Conservation (phyloP, 2,113 vertebrate species). For the Trachemys scripta region DNA sequence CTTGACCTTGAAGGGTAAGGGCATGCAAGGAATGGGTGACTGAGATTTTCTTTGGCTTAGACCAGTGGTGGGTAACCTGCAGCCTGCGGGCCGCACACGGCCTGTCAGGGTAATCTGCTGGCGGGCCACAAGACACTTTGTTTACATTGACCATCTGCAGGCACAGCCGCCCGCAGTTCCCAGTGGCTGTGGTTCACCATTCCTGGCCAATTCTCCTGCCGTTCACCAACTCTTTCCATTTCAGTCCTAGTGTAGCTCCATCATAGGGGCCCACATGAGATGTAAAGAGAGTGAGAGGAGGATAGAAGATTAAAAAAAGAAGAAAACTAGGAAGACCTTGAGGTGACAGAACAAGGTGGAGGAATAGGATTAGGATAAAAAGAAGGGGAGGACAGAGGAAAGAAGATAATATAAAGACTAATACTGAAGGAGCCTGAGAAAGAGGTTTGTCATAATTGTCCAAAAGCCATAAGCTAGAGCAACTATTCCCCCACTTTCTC, state of each 20-base stretch:
- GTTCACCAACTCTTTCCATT: not conserved
- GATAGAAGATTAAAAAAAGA: fast-evolving
- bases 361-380: not conserved
- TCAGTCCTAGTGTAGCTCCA: not conserved
- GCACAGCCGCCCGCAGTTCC: no score
- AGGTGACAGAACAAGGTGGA: not conserved
- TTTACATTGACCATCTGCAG: no score
- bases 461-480: not conserved
- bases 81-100: no score
- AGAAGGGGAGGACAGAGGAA: not conserved
- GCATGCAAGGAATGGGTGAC: not conserved
- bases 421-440: not conserved
- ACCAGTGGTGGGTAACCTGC: no score
- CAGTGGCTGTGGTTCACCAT: no score
- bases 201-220: no score
- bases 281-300: constrained; percentile 28
- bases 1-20: not conserved
- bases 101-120: no score
- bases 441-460: not conserved
- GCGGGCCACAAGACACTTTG: no score
- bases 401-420: not conserved
- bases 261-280: not conserved
- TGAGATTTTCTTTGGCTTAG: not conserved
- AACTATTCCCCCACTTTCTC: not conserved
- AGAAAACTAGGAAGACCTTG: not conserved